These are phyloP conservation scores for Orchestes rusci DNA, from an alignment of 2,888 invertebrate species.

Conservation along the genomic window DNA sequence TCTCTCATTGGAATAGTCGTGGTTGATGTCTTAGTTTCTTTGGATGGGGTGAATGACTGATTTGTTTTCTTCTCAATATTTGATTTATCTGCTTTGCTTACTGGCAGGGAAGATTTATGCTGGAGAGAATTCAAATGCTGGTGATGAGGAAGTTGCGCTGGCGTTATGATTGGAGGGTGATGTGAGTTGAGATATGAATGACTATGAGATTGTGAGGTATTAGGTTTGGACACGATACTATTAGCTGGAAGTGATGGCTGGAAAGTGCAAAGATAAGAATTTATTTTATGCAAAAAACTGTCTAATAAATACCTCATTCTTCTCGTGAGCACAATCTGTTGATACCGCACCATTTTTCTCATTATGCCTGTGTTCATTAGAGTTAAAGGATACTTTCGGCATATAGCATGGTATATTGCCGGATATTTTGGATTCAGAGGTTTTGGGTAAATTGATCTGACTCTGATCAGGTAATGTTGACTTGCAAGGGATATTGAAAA, in stretches of 20 bases:
- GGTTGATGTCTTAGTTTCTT: not conserved
- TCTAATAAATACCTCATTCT: slow-evolving; percentile 6
- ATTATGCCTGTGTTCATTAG: no score
- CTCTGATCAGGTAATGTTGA: no score
- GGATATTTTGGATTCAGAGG: not conserved
- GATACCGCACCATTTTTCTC: slow-evolving; percentile 11
- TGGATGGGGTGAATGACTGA: not conserved
- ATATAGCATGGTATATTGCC: slow-evolving; percentile 35
- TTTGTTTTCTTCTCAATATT: not conserved
- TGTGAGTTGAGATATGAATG: slow-evolving; percentile 9
- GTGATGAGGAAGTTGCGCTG: slow-evolving; percentile 18
- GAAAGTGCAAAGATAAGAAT: not conserved
- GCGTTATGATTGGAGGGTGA: slow-evolving; percentile 18
- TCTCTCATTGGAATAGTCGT: not conserved
- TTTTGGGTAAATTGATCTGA: no score
- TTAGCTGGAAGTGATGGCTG: no score
- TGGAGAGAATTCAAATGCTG: slow-evolving; percentile 12
- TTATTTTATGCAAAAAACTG: not conserved
- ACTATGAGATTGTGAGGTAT: not conserved
- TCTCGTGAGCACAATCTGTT: slow-evolving; percentile 1
- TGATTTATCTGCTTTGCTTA: not conserved
- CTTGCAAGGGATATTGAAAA: no score
- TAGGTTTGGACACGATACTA: no score
- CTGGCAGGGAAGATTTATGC: not conserved
- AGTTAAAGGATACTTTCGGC: slow-evolving; percentile 35